These are phyloP conservation scores for Catharus minimus DNA, from an alignment of 2,113 vertebrate genomes.

Conservation along the genomic window DNA sequence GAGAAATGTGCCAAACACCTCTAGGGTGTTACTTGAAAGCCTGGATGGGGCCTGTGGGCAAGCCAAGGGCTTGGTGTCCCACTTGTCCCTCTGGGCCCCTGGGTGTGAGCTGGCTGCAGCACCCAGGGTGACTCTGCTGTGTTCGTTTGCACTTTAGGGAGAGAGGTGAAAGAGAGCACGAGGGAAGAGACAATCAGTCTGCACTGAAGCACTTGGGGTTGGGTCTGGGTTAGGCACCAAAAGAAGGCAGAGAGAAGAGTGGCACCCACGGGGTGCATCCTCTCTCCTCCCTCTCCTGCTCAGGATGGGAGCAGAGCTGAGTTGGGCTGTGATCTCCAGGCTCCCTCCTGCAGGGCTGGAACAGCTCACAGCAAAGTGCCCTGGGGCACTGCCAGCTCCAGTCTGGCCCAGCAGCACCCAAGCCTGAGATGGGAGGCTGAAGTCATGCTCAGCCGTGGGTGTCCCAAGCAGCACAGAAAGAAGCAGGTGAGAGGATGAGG, in stretches of 20 bases:
- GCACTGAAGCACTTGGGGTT: constrained; percentile 28
- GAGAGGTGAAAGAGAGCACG: neutral
- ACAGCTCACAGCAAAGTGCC: neutral
- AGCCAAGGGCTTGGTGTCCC: neutral
- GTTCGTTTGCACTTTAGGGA: constrained; percentile 58
- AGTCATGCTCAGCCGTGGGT: neutral
- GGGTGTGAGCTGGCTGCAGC: neutral
- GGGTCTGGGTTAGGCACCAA: neutral
- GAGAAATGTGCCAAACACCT: neutral
- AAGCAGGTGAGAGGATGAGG: neutral
- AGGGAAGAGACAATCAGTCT: constrained; percentile 58
- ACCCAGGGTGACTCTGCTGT: fast-evolving
- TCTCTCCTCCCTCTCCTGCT: neutral
- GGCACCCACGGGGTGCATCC: neutral
- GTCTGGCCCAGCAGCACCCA: neutral
- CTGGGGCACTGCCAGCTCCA: neutral
- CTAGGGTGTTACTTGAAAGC: neutral
- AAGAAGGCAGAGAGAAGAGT: neutral
- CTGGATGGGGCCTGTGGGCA: neutral
- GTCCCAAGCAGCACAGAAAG: neutral
- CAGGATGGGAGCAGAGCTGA: neutral
- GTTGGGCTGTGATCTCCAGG: neutral
- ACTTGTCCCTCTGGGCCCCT: neutral
- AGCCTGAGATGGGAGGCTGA: neutral
- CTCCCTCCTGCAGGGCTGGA: neutral